Evolutionary conservation across 2,888 invertebrate genomes (phyloP).

Genomic region (Cheiracanthium punctorium): DNA sequence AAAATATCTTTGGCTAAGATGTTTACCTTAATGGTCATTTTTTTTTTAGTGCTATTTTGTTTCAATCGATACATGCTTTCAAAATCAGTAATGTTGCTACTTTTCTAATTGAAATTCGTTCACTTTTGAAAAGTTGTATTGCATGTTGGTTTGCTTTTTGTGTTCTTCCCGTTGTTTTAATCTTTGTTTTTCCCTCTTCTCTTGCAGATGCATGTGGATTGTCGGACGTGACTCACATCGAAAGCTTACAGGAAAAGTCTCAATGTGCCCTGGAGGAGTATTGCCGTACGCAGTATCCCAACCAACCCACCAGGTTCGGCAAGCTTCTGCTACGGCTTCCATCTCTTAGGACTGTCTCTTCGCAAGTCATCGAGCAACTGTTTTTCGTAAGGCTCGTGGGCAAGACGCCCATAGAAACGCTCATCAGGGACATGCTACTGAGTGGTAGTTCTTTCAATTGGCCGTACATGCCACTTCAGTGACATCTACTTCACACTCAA

Average conservation of each 20-base stretch:
- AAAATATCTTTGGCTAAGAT: too few species aligned
- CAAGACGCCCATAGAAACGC: slow-evolving; percentile 97
- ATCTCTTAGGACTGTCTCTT: slow-evolving; percentile 94
- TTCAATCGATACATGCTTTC: too few species aligned
- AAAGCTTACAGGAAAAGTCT: slow-evolving; percentile 97
- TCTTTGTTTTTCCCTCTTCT: not conserved
- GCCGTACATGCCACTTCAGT: slow-evolving; percentile 87
- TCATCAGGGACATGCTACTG: slow-evolving; percentile 96
- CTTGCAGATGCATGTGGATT: slow-evolving; percentile 95
- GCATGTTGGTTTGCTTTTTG: too few species aligned
- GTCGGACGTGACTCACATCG: slow-evolving; percentile 96
- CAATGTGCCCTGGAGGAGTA: slow-evolving; percentile 99
- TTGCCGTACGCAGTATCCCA: slow-evolving; percentile 96
- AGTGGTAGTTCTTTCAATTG: slow-evolving; percentile 98
- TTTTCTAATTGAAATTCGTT: too few species aligned
- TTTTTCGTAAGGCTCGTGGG: slow-evolving; percentile 98
- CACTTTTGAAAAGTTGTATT: too few species aligned
- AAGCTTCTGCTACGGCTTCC: slow-evolving; percentile 94
- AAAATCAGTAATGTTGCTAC: too few species aligned
- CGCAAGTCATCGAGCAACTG: slow-evolving; percentile 93
- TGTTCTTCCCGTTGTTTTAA: too few species aligned
- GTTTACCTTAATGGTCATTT: too few species aligned
- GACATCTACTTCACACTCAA: slow-evolving; percentile 36
- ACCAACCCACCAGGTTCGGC: slow-evolving; percentile 97
- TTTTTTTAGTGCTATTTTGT: too few species aligned